Evolutionary conservation across 2,113 vertebrate species (phyloP).

Genomic region (Notarius lentiginosus): DNA sequence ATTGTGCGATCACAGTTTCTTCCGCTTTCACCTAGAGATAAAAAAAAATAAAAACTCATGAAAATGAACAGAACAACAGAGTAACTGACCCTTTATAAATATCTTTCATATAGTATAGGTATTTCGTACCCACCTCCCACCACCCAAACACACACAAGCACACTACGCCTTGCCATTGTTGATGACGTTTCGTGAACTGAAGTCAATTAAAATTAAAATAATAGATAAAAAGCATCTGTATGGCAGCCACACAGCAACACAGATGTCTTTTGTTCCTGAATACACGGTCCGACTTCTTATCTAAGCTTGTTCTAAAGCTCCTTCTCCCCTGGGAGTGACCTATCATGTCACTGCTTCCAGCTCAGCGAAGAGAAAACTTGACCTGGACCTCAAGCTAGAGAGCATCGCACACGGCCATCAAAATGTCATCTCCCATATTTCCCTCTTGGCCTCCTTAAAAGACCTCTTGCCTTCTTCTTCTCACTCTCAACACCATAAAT

Average conservation of each 20-base stretch:
- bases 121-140: neutral
- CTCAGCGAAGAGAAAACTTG: slow-evolving; percentile 21
- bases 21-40: slow-evolving; percentile 12
- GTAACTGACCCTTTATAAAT: slow-evolving; percentile 6
- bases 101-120: slow-evolving; percentile 20
- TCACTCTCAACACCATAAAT: neutral
- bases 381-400: slow-evolving; percentile 33
- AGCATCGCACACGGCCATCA: slow-evolving; percentile 14
- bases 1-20: slow-evolving; percentile 27
- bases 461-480: slow-evolving; percentile 1
- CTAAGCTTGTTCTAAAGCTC: neutral
- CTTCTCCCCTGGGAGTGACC: slow-evolving; percentile 25
- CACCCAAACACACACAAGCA: slow-evolving; percentile 21
- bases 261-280: neutral
- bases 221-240: neutral
- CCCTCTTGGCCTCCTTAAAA: slow-evolving; percentile 20
- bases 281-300: neutral
- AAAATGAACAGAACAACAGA: neutral
- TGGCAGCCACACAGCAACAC: neutral
- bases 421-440: slow-evolving; percentile 21
- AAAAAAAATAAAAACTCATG: slow-evolving; percentile 6
- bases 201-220: neutral
- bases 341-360: slow-evolving; percentile 18
- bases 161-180: neutral
- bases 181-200: slow-evolving; percentile 9